phyloP scores from a whole-genome alignment of 2,797 vertebrate genomes.

The Sebastes minor region DNA sequence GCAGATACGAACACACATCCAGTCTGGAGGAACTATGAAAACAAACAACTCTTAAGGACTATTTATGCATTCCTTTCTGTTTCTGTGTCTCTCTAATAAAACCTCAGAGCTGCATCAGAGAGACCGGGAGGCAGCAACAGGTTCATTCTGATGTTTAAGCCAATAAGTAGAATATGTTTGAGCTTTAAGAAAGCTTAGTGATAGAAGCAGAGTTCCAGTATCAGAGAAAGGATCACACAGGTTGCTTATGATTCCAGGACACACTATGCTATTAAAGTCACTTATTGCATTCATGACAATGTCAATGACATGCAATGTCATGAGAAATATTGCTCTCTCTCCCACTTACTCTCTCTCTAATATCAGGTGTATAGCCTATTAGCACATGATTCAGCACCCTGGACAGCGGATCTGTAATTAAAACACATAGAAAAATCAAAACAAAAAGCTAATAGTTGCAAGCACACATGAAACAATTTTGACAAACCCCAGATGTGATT shows the following conservation, averaged over 20 bases:
- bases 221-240: neutral
- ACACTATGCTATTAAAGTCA: neutral
- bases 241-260: neutral
- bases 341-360: neutral
- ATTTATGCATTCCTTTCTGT: slow-evolving; percentile 29
- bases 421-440: neutral
- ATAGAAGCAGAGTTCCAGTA: neutral
- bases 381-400: slow-evolving; percentile 69
- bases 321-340: neutral
- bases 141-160: neutral
- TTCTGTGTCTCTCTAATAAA: slow-evolving; percentile 29
- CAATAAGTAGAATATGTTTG: neutral
- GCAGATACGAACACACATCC: slow-evolving; percentile 73
- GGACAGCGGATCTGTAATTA: slow-evolving; percentile 69
- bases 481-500: neutral
- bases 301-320: neutral
- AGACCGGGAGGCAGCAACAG: neutral
- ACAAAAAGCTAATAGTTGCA: neutral
- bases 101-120: neutral
- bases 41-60: slow-evolving; percentile 57
- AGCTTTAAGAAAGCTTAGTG: neutral
- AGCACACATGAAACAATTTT: neutral
- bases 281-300: neutral
- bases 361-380: slow-evolving; percentile 3
- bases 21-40: slow-evolving; percentile 49